phyloP scores from a whole-genome alignment of 2,888 invertebrate species.

The Bimastos eiseni region DNA sequence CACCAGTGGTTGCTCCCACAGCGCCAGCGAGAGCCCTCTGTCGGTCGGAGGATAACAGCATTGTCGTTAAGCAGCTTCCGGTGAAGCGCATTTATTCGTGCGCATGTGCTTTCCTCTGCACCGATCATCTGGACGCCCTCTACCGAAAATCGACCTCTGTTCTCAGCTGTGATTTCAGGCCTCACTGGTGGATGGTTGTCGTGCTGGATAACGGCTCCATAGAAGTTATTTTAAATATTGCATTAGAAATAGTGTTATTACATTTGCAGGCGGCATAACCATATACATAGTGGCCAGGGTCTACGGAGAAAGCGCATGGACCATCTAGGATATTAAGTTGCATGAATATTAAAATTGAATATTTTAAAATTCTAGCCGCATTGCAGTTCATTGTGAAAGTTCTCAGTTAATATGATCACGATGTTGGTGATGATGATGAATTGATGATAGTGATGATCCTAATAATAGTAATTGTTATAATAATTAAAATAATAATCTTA shows the following conservation, averaged over 20 bases:
- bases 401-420: too few relatives aligned
- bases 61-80: constrained; percentile 13
- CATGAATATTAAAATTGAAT: too few relatives aligned
- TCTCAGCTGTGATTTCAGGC: not conserved
- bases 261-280: too few relatives aligned
- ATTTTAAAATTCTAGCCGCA: too few relatives aligned
- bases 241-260: not conserved
- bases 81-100: not conserved
- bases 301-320: too few relatives aligned
- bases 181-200: not conserved
- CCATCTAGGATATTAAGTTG: too few relatives aligned
- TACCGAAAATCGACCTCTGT: not conserved
- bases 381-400: too few relatives aligned
- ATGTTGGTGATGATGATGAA: too few relatives aligned
- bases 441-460: too few relatives aligned
- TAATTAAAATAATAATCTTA: too few relatives aligned
- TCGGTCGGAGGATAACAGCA: not conserved
- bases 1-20: not conserved
- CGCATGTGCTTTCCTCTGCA: not conserved
- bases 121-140: not conserved
- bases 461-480: too few relatives aligned
- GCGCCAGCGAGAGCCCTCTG: not conserved
- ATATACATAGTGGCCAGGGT: too few relatives aligned
- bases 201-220: not conserved
- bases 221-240: not conserved